Evolutionary conservation across 2,888 invertebrate species (phyloP), one percentile per base, ranked within the genome.

Genomic region (Dolomedes plantarius): DNA sequence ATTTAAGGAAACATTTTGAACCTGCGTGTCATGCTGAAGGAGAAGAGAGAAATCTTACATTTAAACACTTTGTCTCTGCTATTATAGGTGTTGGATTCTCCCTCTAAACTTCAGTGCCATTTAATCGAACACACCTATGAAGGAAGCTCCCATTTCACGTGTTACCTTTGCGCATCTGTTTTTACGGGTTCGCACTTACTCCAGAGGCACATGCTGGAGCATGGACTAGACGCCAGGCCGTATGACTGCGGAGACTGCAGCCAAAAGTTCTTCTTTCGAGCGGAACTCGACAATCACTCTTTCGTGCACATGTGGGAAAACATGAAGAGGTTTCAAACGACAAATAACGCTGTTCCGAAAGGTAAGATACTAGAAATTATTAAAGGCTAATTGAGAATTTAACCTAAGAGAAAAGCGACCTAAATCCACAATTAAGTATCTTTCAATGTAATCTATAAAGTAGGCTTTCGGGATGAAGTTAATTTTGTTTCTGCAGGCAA

Each of bases 51-150:
- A n/a, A n/a, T n/a, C n/a, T n/a, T n/a, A n/a, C n/a, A n/a, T n/a
- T n/a, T n/a, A n/a, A n/a, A n/a, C n/a, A n/a, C n/a, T n/a, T n/a
- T n/a, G n/a, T n/a, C n/a, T n/a, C n/a, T n/a, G n/a, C n/a, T n/a
- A n/a, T n/a, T n/a, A 0, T 23, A 86, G 86, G 79, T 95, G 9
- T 90, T 91, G 85, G 94, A 95, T 62, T 95, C 96, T 0, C 94
- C 96, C 0, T 94, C 95, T 41, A 95, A 96, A 87, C 93, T 98
- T 0, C 98, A 97, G 91, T 94, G 95, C 83, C 97, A 97, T 90
- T 93, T 97, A 85, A 97, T 98, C 86, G 97, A 98, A 90, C 98
- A 98, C 91, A 97, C 96, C 0, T 98, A 97, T 90, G 95, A 95
- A 28, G 96, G 96, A 1, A 96, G 96, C 89, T 94, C 95, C 7